Conservation (phyloP, 1,140 invertebrate species). For the Drosophila albomicans region DNA sequence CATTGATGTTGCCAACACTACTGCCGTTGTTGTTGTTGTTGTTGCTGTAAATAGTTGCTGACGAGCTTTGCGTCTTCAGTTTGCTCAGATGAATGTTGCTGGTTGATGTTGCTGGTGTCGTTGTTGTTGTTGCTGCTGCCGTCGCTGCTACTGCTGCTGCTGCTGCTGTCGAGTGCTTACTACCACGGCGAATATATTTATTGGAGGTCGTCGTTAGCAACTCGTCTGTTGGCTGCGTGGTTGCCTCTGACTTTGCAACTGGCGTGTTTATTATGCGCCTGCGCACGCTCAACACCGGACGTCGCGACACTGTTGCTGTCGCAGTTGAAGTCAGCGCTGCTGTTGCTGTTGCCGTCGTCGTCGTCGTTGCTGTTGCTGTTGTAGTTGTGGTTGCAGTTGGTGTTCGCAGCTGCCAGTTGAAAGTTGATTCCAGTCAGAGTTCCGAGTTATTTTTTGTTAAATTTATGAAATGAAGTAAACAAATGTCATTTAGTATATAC, state of each 20-base stretch:
- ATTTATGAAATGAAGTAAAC: slow-evolving; percentile 56
- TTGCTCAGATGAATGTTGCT: slow-evolving; percentile 61
- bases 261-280: slow-evolving; percentile 76
- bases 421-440: slow-evolving; percentile 8
- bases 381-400: slow-evolving; percentile 52
- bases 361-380: slow-evolving; percentile 21
- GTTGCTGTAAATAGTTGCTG: slow-evolving; percentile 32
- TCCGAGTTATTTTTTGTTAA: background rate
- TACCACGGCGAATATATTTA: slow-evolving; percentile 64
- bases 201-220: slow-evolving; percentile 66
- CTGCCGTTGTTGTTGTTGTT: slow-evolving; percentile 33
- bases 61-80: slow-evolving; percentile 58
- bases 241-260: slow-evolving; percentile 37
- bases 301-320: slow-evolving; percentile 56
- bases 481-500: slow-evolving; percentile 23
- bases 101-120: slow-evolving; percentile 34
- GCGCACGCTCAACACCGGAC: slow-evolving; percentile 78
- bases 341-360: slow-evolving; percentile 36
- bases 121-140: slow-evolving; percentile 22
- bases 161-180: slow-evolving; percentile 42
- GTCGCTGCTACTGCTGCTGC: background rate
- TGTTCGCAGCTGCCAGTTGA: slow-evolving; percentile 66
- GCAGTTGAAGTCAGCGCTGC: slow-evolving; percentile 12
- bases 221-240: slow-evolving; percentile 37
- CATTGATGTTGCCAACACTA: slow-evolving; percentile 38